A percentile compares a stretch with the other conserved stretches of the same genome.
Conservation (phyloP, 2,888 invertebrate species). For the Agonopterix subpropinquella region DNA sequence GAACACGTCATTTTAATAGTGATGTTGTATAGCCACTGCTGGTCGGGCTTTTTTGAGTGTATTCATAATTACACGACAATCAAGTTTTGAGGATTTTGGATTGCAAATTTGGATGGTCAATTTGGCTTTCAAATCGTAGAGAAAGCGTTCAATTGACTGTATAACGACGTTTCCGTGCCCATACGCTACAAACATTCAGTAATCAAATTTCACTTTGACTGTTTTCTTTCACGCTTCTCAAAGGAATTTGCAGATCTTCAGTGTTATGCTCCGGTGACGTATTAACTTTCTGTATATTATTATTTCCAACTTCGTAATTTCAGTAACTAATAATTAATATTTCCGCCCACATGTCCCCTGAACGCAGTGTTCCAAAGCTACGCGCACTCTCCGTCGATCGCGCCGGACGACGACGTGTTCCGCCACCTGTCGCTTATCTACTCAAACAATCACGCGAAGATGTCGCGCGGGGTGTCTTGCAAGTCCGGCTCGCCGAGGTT, state of each 20-base stretch:
- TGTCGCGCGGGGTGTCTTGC: conserved; percentile 90
- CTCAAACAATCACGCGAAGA: conserved; percentile 91
- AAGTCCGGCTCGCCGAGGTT: conserved; percentile 84
- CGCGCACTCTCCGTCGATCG: conserved; percentile 85
- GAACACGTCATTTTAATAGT: too few species aligned
- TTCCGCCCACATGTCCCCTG: conserved; percentile 72
- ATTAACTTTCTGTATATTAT: conserved; percentile 12
- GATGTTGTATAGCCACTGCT: too few species aligned
- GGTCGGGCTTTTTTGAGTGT: too few species aligned
- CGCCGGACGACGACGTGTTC: conserved; percentile 96
- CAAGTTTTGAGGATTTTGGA: too few species aligned
- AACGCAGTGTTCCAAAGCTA: conserved; percentile 91
- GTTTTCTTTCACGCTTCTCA: conserved; percentile 42
- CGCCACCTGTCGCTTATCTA: conserved; percentile 89
- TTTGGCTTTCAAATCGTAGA: too few species aligned
- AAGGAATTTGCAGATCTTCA: conserved; percentile 85
- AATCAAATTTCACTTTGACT: too few species aligned
- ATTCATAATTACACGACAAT: too few species aligned
- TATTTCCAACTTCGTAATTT: background rate
- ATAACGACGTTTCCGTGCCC: too few species aligned
- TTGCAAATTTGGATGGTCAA: too few species aligned
- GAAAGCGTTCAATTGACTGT: too few species aligned
- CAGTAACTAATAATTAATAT: conserved; percentile 16
- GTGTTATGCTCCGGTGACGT: conserved; percentile 83
- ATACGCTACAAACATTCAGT: too few species aligned